Evolutionary conservation across 2,888 invertebrate species (phyloP).

Genomic region (Lasioglossum calceatum): DNA sequence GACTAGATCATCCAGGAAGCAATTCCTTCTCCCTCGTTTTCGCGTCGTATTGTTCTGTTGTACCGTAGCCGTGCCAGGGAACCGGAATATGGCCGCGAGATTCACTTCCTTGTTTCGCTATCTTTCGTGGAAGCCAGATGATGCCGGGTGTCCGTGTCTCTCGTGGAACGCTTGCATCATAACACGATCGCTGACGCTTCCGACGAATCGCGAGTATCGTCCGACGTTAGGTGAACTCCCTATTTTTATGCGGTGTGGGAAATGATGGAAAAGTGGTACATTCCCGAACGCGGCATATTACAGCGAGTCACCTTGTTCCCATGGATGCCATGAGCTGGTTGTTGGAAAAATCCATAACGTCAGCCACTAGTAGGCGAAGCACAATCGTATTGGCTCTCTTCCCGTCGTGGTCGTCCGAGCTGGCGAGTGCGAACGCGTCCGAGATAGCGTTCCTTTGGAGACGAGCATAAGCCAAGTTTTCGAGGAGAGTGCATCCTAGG

Average conservation of each 20-base stretch:
- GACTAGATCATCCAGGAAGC: conserved; percentile 19
- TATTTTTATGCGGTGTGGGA: background rate
- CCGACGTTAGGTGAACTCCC: background rate
- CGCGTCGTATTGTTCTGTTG: background rate
- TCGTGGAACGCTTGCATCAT: background rate
- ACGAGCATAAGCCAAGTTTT: conserved; percentile 70
- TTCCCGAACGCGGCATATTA: background rate
- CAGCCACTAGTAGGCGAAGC: conserved; percentile 77
- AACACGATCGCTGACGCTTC: background rate
- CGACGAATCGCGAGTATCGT: background rate
- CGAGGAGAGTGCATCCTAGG: conserved; percentile 59
- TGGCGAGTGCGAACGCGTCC: conserved; percentile 23
- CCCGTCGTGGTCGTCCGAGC: conserved; percentile 49
- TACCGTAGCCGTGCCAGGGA: conserved; percentile 16
- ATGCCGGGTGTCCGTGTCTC: background rate
- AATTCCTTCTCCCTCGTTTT: conserved; percentile 4
- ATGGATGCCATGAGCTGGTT: conserved; percentile 71
- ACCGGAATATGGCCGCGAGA: conserved; percentile 12
- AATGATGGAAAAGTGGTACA: background rate
- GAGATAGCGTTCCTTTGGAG: conserved; percentile 51
- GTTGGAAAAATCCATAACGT: conserved; percentile 75
- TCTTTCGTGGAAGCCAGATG: conserved; percentile 6
- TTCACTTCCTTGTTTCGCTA: conserved; percentile 26
- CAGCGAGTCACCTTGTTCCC: conserved; percentile 64
- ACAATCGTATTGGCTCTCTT: conserved; percentile 75